phyloP scores from a whole-genome alignment of 2,888 invertebrate species.

The Galerucella nymphaeae region DNA sequence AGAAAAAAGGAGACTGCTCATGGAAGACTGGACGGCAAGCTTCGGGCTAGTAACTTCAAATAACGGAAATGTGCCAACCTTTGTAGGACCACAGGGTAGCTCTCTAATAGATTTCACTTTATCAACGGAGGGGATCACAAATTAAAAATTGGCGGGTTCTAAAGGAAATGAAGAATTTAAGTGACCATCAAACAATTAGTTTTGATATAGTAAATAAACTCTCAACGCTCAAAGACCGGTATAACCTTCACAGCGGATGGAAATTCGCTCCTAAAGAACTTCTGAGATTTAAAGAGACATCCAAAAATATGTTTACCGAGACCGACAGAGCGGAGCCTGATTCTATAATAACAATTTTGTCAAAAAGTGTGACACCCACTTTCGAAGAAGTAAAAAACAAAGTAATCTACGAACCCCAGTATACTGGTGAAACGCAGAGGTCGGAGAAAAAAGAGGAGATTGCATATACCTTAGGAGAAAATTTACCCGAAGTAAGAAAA shows the following conservation, averaged over 20 bases:
- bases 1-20: background rate
- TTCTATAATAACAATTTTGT: background rate
- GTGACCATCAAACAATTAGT: conserved; percentile 12
- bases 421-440: conserved; percentile 16
- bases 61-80: conserved; percentile 8
- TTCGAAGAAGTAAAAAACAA: background rate
- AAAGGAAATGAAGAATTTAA: conserved; percentile 10
- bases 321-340: conserved; percentile 7
- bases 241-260: background rate
- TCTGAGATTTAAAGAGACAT: background rate
- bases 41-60: conserved; percentile 21
- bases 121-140: background rate
- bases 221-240: background rate
- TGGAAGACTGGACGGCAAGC: conserved; percentile 3
- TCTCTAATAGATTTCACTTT: conserved; percentile 10
- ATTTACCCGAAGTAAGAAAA: background rate
- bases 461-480: background rate
- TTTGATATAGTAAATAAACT: conserved; percentile 9
- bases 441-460: background rate
- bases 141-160: background rate
- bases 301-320: background rate
- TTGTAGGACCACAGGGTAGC: background rate
- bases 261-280: background rate
- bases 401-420: background rate
- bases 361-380: background rate